Base-by-base conservation (phyloP, 2,888 invertebrate genomes). In the Adela reaumurella region DNA sequence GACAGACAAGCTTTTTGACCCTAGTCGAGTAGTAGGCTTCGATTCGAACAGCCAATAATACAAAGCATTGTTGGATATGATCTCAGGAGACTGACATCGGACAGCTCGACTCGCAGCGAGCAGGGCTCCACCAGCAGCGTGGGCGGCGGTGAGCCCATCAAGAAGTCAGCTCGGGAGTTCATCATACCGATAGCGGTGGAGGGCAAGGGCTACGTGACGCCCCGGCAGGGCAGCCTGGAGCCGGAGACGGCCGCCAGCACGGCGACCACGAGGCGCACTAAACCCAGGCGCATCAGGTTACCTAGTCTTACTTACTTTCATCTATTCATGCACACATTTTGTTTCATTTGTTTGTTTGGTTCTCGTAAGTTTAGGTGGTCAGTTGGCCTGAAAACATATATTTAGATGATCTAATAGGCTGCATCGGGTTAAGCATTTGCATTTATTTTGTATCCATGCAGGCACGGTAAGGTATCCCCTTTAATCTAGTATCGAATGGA, bases 161-260 rank as follows among this genome's bases (percentile, higher is more conserved):
- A 90, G 64, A 94, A 93, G 73, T 92, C 92, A 14, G 92, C 93
- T 16, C 82, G 94, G 43, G 94, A 94, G 72, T 93, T 92, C 63
- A 93, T 94, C 60, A 94, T 94, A 68, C 94, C 94, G n/a, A 94
- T 94, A 61, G 92, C 92, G 17, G 89, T 94, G 49, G 94, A 94
- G 68, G 94, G 93, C 57, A 92, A 92, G 53, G 93, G 92, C 52
- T 91, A 88, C 66, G 89, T 90, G 5, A 90, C 89, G 19, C 90
- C 90, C 19, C 81, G 79, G 1, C 78, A 76, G 52, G 87, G 89
- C 55, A 90, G 90, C 65, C 76, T 90, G 51, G 91, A 92, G 64
- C 90, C 90, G 16, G 90, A 90, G 51, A 73, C 70, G 41, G 79
- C 84, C 29, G 82, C 82, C 19, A 73, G 81, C 46, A 73, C 67